Evolutionary conservation across 2,797 vertebrate genomes (phyloP).

Genomic region (Graptemys geographica): DNA sequence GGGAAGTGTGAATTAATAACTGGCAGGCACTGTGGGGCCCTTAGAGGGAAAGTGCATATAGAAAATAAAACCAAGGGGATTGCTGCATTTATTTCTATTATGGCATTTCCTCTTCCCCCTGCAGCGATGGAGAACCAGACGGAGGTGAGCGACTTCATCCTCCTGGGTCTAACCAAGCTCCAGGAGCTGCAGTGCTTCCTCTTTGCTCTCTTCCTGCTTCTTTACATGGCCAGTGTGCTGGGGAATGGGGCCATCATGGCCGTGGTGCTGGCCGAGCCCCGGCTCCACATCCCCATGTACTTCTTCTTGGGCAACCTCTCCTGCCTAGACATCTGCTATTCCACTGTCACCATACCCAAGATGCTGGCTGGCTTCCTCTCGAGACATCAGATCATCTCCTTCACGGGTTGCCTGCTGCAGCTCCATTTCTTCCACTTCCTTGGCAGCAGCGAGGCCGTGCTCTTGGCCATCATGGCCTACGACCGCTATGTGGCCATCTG

Average conservation of each 20-base stretch:
- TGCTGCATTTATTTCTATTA: no score
- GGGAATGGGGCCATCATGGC: conserved; percentile 54
- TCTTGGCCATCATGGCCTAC: neutral
- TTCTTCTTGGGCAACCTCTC: conserved; percentile 66
- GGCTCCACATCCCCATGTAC: conserved; percentile 60
- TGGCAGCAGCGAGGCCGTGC: neutral
- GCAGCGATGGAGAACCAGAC: conserved; percentile 1
- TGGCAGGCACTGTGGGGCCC: no score
- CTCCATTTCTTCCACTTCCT: neutral
- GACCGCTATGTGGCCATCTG: neutral
- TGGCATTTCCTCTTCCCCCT: neutral
- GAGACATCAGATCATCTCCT: neutral
- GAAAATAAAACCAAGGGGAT: no score
- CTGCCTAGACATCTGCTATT: conserved; percentile 58
- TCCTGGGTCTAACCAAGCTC: conserved; percentile 31
- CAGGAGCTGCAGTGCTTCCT: conserved; percentile 9
- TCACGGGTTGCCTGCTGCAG: conserved; percentile 48
- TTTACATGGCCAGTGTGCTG: conserved; percentile 46
- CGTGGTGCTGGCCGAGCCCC: conserved; percentile 9
- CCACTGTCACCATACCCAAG: conserved; percentile 52
- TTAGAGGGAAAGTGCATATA: no score
- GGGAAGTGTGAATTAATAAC: no score
- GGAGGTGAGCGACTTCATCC: conserved; percentile 22
- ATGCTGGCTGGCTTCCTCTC: conserved; percentile 33
- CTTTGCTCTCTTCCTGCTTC: conserved; percentile 42